Base-by-base conservation (phyloP, 2,797 vertebrate species). In the Tragopan temminckii region DNA sequence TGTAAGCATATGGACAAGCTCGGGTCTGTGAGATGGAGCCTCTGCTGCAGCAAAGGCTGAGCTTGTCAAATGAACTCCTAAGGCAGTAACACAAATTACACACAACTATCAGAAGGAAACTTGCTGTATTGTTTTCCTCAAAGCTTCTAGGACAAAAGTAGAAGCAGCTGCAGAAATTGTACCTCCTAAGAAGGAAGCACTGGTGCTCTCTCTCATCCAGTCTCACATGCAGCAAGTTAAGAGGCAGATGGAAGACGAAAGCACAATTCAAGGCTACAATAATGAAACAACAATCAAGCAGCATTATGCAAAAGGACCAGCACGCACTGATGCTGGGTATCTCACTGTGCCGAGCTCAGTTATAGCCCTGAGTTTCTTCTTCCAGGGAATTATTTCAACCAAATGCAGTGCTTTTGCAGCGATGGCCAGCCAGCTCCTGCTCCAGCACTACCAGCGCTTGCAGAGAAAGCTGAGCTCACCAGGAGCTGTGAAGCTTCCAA, bases 41-140 rank as follows among this genome's bases (percentile, higher is more conserved):
- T 42, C 69, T 55, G 63, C 55, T 61, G 38, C 57, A 10, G 36
- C 2, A 33, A 69, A 63, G 43, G 69, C 74, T 58, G 35, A 42
- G 77, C 55, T 87, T 69, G 15, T 55, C 81, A 23, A 59, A 66
- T 31, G 57, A 90, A 87, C 93, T 85, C 78, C 15, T 55, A 63
- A 82, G 76, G 62, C 58, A 71, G 45, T n/a, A 88, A 62, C 50
- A 66, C 27, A 48, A 77, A 89, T 77, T 70, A 29, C 21, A 7
- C 7, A 1, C 45, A n/a, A 12, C 14, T 62, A 52, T 48, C 63
- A 50, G 24, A 43, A 74, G 27, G 20, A 87, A 84, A 79, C 50
- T 31, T 45, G 19, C 25, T 53, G 10, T 13, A 5, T 13, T 43
- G 38, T 45, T 31, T 14, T 15, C 11, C 18, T 42, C 58, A 66